Evolutionary conservation across 2,797 vertebrate genomes (phyloP).

Genomic region (Schizopygopsis pylzovi): DNA sequence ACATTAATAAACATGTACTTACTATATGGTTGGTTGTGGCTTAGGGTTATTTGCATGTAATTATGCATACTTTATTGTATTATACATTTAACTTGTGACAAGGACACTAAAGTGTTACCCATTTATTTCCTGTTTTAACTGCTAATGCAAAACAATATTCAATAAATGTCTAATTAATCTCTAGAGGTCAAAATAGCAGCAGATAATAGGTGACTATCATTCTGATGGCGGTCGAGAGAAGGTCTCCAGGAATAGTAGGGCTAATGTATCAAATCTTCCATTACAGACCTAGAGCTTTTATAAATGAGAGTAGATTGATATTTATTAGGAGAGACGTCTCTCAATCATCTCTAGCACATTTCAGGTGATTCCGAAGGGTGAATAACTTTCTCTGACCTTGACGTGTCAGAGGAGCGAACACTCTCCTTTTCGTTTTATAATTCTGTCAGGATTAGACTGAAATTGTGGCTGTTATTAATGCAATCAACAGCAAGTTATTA

Average conservation of each 20-base stretch:
- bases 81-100: not conserved
- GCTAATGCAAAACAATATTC: not conserved
- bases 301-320: conserved; percentile 48
- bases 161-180: conserved; percentile 5
- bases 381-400: conserved; percentile 42
- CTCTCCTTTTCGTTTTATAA: conserved; percentile 36
- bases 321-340: conserved; percentile 45
- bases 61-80: not conserved
- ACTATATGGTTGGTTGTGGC: no score
- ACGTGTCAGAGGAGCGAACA: not conserved
- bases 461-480: not conserved
- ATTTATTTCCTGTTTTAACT: not conserved
- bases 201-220: conserved; percentile 5
- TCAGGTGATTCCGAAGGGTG: conserved; percentile 10
- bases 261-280: conserved; percentile 35
- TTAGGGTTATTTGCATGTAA: not conserved
- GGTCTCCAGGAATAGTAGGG: conserved; percentile 30
- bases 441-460: conserved; percentile 40
- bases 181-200: not conserved
- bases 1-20: no score
- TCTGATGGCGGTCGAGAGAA: not conserved
- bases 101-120: not conserved
- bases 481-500: not conserved
- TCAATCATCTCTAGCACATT: conserved; percentile 29
- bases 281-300: conserved; percentile 20